A percentile compares a stretch with the other conserved stretches of the same genome.
Evolutionary conservation across 2,888 invertebrate species (phyloP).

Genomic region (Philopedon plagiatum): DNA sequence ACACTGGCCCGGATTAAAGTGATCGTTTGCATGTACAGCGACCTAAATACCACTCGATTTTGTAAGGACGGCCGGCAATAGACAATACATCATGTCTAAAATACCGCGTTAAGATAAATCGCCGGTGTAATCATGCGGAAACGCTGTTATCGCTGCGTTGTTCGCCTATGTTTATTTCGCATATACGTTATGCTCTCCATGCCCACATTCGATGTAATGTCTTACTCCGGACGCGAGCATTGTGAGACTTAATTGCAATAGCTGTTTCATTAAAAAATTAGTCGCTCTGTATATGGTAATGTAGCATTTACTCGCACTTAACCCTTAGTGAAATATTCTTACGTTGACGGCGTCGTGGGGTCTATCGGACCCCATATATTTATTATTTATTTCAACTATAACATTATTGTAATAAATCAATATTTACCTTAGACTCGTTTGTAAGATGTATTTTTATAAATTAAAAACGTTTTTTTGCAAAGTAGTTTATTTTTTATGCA

Average conservation of each 20-base stretch:
- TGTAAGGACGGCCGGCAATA: constrained; percentile 66
- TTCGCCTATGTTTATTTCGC: constrained; percentile 41
- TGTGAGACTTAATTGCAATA: constrained; percentile 8
- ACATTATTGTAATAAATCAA: no score
- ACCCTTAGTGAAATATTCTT: not conserved
- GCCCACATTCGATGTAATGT: constrained; percentile 45
- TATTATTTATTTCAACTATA: not conserved
- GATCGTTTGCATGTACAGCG: constrained; percentile 52
- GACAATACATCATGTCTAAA: constrained; percentile 68
- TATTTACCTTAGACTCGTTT: no score
- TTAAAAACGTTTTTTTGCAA: no score
- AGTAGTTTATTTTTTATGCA: no score
- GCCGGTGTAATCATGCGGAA: constrained; percentile 67
- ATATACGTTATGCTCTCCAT: constrained; percentile 34
- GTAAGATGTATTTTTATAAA: no score
- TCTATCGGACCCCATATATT: no score
- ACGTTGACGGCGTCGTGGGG: no score
- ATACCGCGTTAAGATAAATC: constrained; percentile 67
- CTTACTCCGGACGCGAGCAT: constrained; percentile 34
- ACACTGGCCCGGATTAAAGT: constrained; percentile 41
- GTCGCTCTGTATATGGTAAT: constrained; percentile 1
- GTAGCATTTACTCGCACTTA: not conserved
- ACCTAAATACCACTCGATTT: constrained; percentile 68
- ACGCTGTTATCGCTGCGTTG: constrained; percentile 52
- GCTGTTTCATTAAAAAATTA: not conserved